Base-by-base conservation (phyloP, 1,140 invertebrate genomes). In the Coptotermes formosanus region DNA sequence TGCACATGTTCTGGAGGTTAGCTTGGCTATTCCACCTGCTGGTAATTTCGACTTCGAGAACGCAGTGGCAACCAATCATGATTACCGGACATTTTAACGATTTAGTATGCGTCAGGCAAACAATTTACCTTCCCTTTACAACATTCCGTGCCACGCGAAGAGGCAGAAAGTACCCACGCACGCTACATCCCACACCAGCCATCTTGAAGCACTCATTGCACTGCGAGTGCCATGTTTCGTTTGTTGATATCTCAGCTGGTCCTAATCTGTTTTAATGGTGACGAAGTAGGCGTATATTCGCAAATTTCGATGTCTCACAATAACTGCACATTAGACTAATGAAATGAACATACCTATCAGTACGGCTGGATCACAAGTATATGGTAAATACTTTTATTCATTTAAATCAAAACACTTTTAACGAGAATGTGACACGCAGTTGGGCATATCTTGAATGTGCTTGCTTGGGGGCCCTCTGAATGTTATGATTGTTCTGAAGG, bases 381-480 rank as follows among this genome's bases (percentile, higher is more conserved):
- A 82, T 82, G 85, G 85, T 86, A 86, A 86, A 82, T 30, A 32
- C 48, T 32, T 82, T 30, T 82, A 32, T 82, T 25, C 8, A 82
- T 45, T 82, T 59, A 45, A 82, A 45, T 52, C 14, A 21, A 55
- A 38, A 45, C 21, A 75, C 0, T 1, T 75, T 75, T 25, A 25
- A 75, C 64, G 25, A 75, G 25, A 75, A 75, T 75, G 64, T 30
- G 14, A 30, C n/a, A 75, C 7, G 25, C 64, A 75, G n/a, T 30
- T 30, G n/a, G 25, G n/a, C 14, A 75, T 75, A 25, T 30, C 7
- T 75, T 75, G 30, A 43, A 16, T 86, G 85, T 86, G 85, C 85
- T 86, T 86, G 85, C 81, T 86, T 86, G 75, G 82, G 85, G 85
- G 64, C 85, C 85, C 48, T 12, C n/a, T 48, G 23, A 12, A 75